Percentiles rank a stretch among this genome's conserved stretches.
Conservation (phyloP, 1,140 invertebrate species). For the Drosophila tristis region DNA sequence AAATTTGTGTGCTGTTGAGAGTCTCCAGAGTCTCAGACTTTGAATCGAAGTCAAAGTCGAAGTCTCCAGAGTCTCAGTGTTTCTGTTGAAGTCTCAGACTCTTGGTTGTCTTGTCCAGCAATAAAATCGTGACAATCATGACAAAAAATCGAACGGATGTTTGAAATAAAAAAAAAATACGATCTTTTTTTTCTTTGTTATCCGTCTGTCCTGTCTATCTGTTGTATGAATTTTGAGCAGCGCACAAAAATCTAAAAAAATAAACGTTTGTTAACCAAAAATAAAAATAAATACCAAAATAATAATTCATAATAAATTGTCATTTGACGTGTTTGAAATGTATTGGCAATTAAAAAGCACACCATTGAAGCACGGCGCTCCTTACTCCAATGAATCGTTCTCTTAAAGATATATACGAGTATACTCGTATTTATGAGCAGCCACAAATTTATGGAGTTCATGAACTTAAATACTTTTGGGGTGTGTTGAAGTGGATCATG, state of each 20-base stretch:
- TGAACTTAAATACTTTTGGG: conserved; percentile 44
- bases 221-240: conserved; percentile 33
- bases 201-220: conserved; percentile 11
- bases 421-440: conserved; percentile 25
- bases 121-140: conserved; percentile 79
- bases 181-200: conserved; percentile 38
- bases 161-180: conserved; percentile 66
- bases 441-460: conserved; percentile 66
- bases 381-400: conserved; percentile 33
- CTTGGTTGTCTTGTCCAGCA: conserved; percentile 58
- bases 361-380: conserved; percentile 48
- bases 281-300: conserved; percentile 29
- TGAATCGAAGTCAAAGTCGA: background rate
- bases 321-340: conserved; percentile 72
- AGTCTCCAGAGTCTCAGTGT: conserved; percentile 5
- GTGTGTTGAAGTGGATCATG: conserved; percentile 45
- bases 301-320: conserved; percentile 76
- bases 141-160: conserved; percentile 72
- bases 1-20: conserved; percentile 19
- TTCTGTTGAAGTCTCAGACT: conserved; percentile 27
- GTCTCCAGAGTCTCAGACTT: conserved; percentile 1
- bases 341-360: conserved; percentile 71
- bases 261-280: conserved; percentile 37
- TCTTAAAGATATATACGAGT: background rate
- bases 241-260: conserved; percentile 56